Evolutionary conservation across 2,888 invertebrate species (phyloP), one percentile per base, ranked within the genome.

Genomic region (Zele albiditarsus): DNA sequence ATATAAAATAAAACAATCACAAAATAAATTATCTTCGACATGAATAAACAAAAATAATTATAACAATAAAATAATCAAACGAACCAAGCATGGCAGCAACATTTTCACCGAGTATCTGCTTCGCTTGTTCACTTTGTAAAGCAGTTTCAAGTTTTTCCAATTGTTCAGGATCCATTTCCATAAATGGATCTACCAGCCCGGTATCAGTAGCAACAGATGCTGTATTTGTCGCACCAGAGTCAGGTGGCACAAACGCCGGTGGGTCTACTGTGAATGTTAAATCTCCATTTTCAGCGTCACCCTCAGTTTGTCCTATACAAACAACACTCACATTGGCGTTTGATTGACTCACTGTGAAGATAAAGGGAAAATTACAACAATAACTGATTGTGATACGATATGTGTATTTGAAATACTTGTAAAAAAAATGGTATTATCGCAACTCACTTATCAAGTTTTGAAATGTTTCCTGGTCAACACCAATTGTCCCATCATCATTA

Each of bases 401-500:
- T 14, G 49, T n/a, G 57, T 60, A 63, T 14, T 66, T 65, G 16
- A 23, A 42, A 46, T n/a, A 53, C 20, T 20, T 20, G 5, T 53
- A 23, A 71, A 57, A 71, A 57, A 31, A 66, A 20, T 58, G 42
- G 25, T 0, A 16, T 6, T 33, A 70, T 46, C 12, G 12, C 8
- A 10, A 90, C 92, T 92, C 91, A 96, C 96, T 94, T 90, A 96
- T 92, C 80, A 95, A 91, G 83, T 93, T 94, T 84, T 95, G 94
- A 78, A 96, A 92, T 81, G 95, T 93, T 84, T 94, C 93, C 86
- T 94, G 94, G 90, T 96, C 96, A 58, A 95, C 94, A 77, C 95
- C 94, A 79, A 97, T 91, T 77, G 93, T 94, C 83, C 96, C 96
- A 92, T 96, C 96, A 90, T 95, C 95, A 88, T 95, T 95, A 88